Base-by-base conservation (phyloP, 2,888 invertebrate species). In the Teleiodes luculella region DNA sequence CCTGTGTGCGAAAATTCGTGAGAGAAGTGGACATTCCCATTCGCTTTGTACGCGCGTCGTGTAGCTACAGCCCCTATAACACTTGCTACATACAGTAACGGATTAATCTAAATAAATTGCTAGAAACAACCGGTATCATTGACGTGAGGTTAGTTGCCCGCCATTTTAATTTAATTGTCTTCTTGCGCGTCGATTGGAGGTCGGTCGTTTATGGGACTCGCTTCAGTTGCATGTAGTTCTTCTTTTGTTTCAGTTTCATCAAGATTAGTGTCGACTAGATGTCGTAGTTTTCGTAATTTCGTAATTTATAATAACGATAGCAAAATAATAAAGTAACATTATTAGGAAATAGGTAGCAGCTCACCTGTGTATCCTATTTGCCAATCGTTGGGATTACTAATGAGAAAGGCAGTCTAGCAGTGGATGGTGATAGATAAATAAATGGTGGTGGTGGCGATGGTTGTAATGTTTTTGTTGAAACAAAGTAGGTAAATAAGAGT, bases 21-120 rank as follows among this genome's bases (percentile, higher is more conserved):
- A 79, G 83, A 80, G 78, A 70, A 80, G 81, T 80, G 85, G 86
- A 84, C 86, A 86, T 68, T 75, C 80, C 73, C 79, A 74, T 76
- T 78, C 76, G 85, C 85, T 86, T 85, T 86, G 84, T 86, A 50
- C 80, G 74, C 68, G 70, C 76, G 72, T 67, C 75, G 70, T 77
- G 74, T 74, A 70, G 68, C 67, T 67, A 78, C 73, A 74, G 70
- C 65, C 69, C n/a, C n/a, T n/a, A n/a, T n/a, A n/a, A n/a, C n/a
- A n/a, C n/a, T n/a, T n/a, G n/a, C n/a, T n/a, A n/a, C n/a, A n/a
- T 70, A 70, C 76, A 62, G 69, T 70, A 67, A 67, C 68, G 68
- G 70, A 77, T 76, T 82, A 76, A 80, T 83, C 78, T 78, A 80
- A 85, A 83, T 86, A 82, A 83, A 86, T 85, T 82, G 73, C 65